These are phyloP conservation scores for Motacilla tschutschensis DNA, from an alignment of 2,113 vertebrate genomes.

Conservation along the genomic window DNA sequence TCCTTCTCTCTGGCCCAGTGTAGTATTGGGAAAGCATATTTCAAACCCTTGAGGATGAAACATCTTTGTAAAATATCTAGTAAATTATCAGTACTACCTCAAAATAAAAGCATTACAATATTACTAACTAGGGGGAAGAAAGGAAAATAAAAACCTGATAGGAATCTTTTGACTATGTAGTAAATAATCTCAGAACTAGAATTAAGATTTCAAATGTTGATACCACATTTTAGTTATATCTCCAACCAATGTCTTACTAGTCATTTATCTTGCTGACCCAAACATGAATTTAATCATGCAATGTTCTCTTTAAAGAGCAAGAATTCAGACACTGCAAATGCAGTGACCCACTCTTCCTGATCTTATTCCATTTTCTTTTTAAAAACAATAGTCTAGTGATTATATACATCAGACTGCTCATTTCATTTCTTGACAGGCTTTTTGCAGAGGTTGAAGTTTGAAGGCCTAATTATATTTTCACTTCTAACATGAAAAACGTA, in stretches of 20 bases:
- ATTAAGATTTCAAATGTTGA: background rate
- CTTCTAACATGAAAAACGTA: background rate
- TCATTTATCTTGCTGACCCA: background rate
- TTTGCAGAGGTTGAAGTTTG: background rate
- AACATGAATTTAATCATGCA: background rate
- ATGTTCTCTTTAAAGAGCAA: background rate
- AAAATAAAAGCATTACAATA: background rate
- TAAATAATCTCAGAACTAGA: background rate
- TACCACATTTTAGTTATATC: background rate
- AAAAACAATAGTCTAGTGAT: background rate
- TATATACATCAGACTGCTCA: background rate
- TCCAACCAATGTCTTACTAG: background rate
- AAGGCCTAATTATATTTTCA: background rate
- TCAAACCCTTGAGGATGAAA: background rate
- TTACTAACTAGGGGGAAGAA: accelerated
- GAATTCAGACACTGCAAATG: background rate
- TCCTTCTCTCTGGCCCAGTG: background rate
- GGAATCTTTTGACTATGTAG: background rate
- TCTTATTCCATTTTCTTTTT: background rate
- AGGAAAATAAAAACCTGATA: too few species aligned
- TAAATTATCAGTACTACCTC: background rate
- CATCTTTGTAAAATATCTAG: background rate
- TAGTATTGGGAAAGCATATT: background rate
- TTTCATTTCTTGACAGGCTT: background rate
- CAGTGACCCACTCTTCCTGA: background rate